Conservation (phyloP, 1,140 invertebrate genomes). For the Papilio xuthus region DNA sequence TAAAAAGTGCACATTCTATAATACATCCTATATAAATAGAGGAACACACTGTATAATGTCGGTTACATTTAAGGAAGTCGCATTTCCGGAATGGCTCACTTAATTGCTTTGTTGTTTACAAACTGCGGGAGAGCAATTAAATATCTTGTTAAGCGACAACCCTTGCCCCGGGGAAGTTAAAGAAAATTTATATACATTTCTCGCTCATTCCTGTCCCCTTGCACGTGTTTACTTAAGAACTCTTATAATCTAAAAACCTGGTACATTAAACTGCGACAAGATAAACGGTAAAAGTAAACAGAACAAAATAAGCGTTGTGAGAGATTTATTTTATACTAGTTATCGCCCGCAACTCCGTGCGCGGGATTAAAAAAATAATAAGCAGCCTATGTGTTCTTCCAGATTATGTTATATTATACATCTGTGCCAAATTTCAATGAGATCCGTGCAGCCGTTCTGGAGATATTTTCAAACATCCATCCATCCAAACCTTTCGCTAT, state of each 20-base stretch:
- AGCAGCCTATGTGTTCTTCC: too few species aligned
- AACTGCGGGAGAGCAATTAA: slow-evolving; percentile 28
- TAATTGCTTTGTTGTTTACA: slow-evolving; percentile 32
- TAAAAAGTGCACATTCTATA: neutral
- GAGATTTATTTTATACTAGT: too few species aligned
- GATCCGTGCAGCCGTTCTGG: too few species aligned
- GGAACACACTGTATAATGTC: neutral
- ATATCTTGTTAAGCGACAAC: slow-evolving; percentile 24
- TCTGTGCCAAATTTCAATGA: too few species aligned
- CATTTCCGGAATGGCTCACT: slow-evolving; percentile 30
- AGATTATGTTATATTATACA: too few species aligned
- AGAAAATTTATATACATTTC: slow-evolving; percentile 16
- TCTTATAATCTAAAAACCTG: neutral
- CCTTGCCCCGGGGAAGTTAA: neutral
- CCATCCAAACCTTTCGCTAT: too few species aligned
- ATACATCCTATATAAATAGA: neutral
- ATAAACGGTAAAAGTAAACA: too few species aligned
- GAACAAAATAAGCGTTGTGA: too few species aligned
- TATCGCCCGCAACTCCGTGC: too few species aligned
- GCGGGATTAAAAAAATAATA: too few species aligned
- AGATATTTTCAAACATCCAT: too few species aligned
- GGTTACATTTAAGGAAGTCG: slow-evolving; percentile 26
- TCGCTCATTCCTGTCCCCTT: neutral
- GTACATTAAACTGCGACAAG: neutral
- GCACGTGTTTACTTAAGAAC: neutral